Conservation (phyloP, 2,888 invertebrate species). For the Caenorhabditis afra region DNA sequence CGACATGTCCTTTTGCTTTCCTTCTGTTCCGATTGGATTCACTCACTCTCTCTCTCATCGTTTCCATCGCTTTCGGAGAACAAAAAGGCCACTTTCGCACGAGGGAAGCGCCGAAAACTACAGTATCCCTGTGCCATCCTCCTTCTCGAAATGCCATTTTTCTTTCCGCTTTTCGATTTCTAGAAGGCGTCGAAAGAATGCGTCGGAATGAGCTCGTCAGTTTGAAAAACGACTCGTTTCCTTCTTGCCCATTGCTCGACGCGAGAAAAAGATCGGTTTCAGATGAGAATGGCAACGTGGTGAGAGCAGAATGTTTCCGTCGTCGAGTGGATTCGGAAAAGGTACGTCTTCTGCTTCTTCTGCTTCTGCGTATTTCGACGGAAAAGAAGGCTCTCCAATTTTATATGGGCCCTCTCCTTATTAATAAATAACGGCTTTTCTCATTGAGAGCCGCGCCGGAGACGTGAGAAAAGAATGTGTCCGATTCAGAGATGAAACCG, state of each 20-base stretch:
- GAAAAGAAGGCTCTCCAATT: not conserved
- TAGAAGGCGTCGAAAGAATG: no score
- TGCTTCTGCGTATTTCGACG: no score
- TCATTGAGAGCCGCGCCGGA: slow-evolving; percentile 10
- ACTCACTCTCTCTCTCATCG: not conserved
- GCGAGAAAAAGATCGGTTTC: not conserved
- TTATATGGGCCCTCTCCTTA: slow-evolving; percentile 18
- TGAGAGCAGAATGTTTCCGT: slow-evolving; percentile 31
- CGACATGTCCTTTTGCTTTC: slow-evolving; percentile 2
- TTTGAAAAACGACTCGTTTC: slow-evolving; percentile 13
- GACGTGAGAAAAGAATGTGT: not conserved
- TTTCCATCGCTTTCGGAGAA: no score
- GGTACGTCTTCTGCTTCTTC: slow-evolving; percentile 10
- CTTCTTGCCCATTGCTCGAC: not conserved
- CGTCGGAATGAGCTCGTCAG: slow-evolving; percentile 16
- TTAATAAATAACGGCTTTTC: slow-evolving; percentile 42
- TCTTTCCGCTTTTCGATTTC: not conserved
- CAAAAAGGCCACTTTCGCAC: no score
- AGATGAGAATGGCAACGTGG: slow-evolving; percentile 42
- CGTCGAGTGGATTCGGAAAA: slow-evolving; percentile 30
- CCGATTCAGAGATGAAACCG: no score
- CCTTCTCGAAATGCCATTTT: not conserved
- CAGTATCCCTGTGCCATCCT: not conserved
- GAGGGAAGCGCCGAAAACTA: no score
- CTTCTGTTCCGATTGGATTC: not conserved